Evolutionary conservation across 1,140 invertebrate species (phyloP), one percentile per base, ranked within the genome.

Genomic region (Pseudomyrmex pallidus): DNA sequence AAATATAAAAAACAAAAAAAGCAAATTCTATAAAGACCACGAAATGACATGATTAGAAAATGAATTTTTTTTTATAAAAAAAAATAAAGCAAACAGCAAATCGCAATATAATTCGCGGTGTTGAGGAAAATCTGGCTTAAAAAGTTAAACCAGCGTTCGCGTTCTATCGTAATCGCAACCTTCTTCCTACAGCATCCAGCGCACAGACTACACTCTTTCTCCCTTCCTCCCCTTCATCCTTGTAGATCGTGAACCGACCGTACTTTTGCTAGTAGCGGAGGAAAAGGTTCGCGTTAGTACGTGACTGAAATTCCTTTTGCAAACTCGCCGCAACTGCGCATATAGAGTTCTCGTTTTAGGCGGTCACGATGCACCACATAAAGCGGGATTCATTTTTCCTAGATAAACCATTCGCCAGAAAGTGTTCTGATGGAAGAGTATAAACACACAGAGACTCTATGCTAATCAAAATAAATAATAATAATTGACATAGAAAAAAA

Each of bases 231-330:
- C 57, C 17, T 13, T 15, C 3, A 4, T 7, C 35, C 20, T 64
- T 76, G 61, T 76, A 76, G 74, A 66, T 66, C 35, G n/a, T 66
- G 20, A 35, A 35, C 63, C 22, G 61, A 64, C 46, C 46, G 74
- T 76, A 76, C 48, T 76, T 64, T 64, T 76, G 74, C 74, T 64
- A 76, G 46, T 44, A 25, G 57, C 74, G 35, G 12, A 17, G 61
- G 63, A 59, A 74, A 66, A 74, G 70, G 70, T 35, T 35, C 68
- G 63, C 35, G 15, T 50, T 52, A 54, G n/a, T 8, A 87, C 85
- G 84, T 85, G 84, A 66, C n/a, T 64, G 64, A 84, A 87, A 87
- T 87, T 82, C 84, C 44, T 85, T 46, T 82, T 57, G 25, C 35
- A 25, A 66, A 85, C 22, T 85, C 72, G 68, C 61, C 22, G 67